These are phyloP conservation scores for Tapera naevia DNA, from an alignment of 2,797 vertebrate species.

Conservation along the genomic window DNA sequence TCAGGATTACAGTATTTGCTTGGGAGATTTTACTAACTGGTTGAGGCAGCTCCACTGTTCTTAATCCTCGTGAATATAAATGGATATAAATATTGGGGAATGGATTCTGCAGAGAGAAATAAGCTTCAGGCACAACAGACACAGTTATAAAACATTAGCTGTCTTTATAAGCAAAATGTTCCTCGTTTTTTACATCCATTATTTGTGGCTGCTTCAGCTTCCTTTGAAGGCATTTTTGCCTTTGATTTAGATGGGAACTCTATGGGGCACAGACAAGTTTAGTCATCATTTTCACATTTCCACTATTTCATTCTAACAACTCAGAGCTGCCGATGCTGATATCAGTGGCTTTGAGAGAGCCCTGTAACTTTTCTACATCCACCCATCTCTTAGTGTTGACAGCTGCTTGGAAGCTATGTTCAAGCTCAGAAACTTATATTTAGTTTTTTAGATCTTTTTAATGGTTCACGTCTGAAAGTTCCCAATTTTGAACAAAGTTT, in stretches of 20 bases:
- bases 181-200: not conserved
- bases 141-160: not conserved
- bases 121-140: slow-evolving; percentile 14
- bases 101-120: not conserved
- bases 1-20: not conserved
- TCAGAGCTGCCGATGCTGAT: not conserved
- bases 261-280: not conserved
- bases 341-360: not conserved
- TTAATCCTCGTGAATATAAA: slow-evolving; percentile 27
- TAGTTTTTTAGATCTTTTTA: not conserved
- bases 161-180: not conserved
- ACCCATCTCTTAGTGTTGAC: not conserved
- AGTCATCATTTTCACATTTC: not conserved
- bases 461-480: not conserved
- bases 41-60: slow-evolving; percentile 10
- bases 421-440: not conserved
- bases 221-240: not conserved
- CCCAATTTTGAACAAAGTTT: not conserved
- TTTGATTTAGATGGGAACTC: not conserved
- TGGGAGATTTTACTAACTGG: not conserved
- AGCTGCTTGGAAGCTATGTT: not conserved
- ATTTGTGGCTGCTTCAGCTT: not conserved
- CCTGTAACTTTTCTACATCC: not conserved
- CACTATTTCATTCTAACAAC: not conserved
- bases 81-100: slow-evolving; percentile 22